Evolutionary conservation across 2,797 vertebrate species (phyloP), one percentile per base, ranked within the genome.

Genomic region (Betta splendens): DNA sequence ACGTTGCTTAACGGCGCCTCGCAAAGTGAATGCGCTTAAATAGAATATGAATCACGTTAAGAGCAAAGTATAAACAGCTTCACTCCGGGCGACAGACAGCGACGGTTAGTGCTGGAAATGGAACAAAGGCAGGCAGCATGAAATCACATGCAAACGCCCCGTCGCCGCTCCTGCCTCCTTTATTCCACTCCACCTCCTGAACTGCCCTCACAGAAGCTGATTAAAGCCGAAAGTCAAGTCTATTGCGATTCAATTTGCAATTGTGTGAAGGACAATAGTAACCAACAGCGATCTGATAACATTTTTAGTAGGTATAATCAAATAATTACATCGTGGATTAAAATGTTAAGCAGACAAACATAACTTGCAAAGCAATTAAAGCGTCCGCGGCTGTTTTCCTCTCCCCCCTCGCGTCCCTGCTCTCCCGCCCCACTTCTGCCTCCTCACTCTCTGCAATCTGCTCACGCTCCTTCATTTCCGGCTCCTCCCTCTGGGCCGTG

Each of bases 1-100:
- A 49, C 67, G n/a, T 69, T 67, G 64, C 72, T 76, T 35, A 80
- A 84, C 83, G 80, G 61, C 45, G 46, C 61, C 39, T 67, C 62
- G n/a, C 16, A 25, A 77, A 57, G 80, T 81, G 32, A 69, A 85
- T 84, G 81, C 9, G 81, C 84, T 82, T 68, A 69, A 64, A 64
- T 62, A 31, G 52, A 83, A 72, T 72, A 58, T 77, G 58, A 82
- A 75, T 84, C 57, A 37, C 22, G 58, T 81, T 77, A 77, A 72
- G 50, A 47, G 44, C 39, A 73, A 80, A 80, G 83, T 81, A 81
- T 65, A 67, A 80, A 76, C 72, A 70, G 59, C 66, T 69, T 75
- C 62, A 77, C 62, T 79, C 69, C 42, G 32, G 67, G 73, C 67
- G 42, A 42, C n/a, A 55, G 56, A 37, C 16, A 45, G 12, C 11